Conservation (phyloP, 2,113 vertebrate species). For the Pao palembangensis region DNA sequence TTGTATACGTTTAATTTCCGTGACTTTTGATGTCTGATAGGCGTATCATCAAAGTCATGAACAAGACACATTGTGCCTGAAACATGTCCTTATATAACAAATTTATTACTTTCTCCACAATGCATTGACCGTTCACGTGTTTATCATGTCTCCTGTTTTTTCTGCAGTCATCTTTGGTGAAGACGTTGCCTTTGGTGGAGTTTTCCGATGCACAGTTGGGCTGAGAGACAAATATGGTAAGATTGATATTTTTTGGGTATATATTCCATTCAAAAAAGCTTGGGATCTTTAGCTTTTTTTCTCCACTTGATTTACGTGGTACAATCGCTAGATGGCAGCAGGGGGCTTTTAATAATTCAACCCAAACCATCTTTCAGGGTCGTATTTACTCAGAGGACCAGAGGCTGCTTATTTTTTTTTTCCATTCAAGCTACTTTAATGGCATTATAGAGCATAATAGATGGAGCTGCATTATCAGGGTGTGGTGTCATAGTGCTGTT, state of each 20-base stretch:
- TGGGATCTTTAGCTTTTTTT: background rate
- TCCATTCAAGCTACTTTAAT: too few species aligned
- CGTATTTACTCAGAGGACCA: constrained; percentile 52
- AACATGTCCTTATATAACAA: too few species aligned
- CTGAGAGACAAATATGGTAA: constrained; percentile 96
- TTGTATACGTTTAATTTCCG: too few species aligned
- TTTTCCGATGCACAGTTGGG: constrained; percentile 97
- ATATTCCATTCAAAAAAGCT: background rate
- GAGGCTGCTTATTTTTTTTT: constrained; percentile 23
- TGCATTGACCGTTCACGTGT: background rate
- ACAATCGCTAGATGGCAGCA: constrained; percentile 59
- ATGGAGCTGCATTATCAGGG: too few species aligned
- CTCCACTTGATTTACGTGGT: background rate
- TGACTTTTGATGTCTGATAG: too few species aligned
- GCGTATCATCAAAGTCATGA: too few species aligned
- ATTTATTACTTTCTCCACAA: background rate
- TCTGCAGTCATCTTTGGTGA: constrained; percentile 94
- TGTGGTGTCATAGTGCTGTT: too few species aligned
- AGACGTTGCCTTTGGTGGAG: constrained; percentile 96
- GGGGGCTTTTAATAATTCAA: constrained; percentile 3
- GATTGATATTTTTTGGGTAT: constrained; percentile 24
- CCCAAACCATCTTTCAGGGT: background rate
- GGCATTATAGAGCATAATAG: too few species aligned
- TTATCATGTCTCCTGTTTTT: constrained; percentile 11
- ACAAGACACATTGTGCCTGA: too few species aligned